Conservation (phyloP, 2,113 vertebrate species). For the Tauraco erythrolophus region DNA sequence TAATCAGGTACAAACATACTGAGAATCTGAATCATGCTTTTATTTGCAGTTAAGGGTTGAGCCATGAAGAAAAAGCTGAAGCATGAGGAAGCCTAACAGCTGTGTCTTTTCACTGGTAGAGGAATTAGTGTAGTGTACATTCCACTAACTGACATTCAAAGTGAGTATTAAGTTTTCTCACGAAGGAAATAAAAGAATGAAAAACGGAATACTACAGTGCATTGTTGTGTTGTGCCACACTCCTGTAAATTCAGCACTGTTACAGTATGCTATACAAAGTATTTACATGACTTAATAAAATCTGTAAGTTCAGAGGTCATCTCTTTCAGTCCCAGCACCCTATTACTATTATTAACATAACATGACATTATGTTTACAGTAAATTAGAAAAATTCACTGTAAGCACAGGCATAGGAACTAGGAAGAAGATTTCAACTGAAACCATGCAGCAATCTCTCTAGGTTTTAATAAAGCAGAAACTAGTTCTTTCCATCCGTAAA, state of each 20-base stretch:
- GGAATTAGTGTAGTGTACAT: background rate
- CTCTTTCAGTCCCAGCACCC: background rate
- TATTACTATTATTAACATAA: background rate
- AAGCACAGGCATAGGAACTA: background rate
- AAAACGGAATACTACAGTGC: background rate
- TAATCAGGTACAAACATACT: background rate
- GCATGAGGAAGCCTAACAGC: background rate
- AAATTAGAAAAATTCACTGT: background rate
- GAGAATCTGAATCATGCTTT: background rate
- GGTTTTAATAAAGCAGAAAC: slow-evolving; percentile 8
- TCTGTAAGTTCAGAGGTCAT: background rate
- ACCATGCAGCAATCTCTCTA: background rate
- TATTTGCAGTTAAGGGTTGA: background rate
- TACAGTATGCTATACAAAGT: background rate
- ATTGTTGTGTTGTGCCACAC: background rate
- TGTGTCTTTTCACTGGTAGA: background rate
- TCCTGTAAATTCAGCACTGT: background rate
- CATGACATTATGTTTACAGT: background rate
- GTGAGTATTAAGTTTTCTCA: background rate
- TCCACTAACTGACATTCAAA: background rate
- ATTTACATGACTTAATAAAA: background rate
- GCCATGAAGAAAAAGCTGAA: background rate
- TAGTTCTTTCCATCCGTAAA: background rate
- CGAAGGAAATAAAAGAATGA: background rate
- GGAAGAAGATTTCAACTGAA: background rate